Base-by-base conservation (phyloP, 2,888 invertebrate genomes). In the Hylaea fasciaria region DNA sequence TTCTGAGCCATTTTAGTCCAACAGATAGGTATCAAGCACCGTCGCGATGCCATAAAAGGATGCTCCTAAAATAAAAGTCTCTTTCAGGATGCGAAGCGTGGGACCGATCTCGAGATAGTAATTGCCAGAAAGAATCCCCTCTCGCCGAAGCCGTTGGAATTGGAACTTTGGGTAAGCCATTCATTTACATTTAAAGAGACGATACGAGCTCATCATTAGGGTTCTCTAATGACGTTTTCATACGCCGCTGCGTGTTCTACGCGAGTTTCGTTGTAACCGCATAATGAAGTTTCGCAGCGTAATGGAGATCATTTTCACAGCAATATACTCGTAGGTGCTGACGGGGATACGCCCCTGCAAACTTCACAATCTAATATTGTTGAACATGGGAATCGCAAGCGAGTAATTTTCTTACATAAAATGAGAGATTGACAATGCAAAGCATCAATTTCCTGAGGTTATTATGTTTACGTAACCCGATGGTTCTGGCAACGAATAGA, bases 91-190 rank as follows among this genome's bases (percentile, higher is more conserved):
- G 94, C 96, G 37, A 95, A 95, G 82, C 93, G 95, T 66, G 97
- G 97, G 58, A 95, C 95, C 8, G 96, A 97, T 86, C 88, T 97
- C 73, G 97, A 96, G 83, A 96, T 96, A 79, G 94, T 97, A 60
- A 94, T 96, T 66, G 96, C 96, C 8, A 94, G 95, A 76, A 97
- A 97, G 77, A 97, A 96, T 87, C 95, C 96, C 44, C 91, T 95
- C 77, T 95, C 95, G 71, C 94, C 95, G 63, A 96, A 96, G 81
- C 95, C 96, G 58, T 95, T 97, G 72, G 95, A 96, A 85, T 93
- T 97, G 79, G 97, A 97, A 87, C 90, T 97, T 74, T 96, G 96
- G 96, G 96, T 95, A 74, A 81, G 82, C 39, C 63, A 71, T 78
- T 81, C 63, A 71, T 78, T 80, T 73, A 49, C 69, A 77, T 76